Conservation (phyloP, 2,888 invertebrate genomes). For the Drosophila sordidapex region DNA sequence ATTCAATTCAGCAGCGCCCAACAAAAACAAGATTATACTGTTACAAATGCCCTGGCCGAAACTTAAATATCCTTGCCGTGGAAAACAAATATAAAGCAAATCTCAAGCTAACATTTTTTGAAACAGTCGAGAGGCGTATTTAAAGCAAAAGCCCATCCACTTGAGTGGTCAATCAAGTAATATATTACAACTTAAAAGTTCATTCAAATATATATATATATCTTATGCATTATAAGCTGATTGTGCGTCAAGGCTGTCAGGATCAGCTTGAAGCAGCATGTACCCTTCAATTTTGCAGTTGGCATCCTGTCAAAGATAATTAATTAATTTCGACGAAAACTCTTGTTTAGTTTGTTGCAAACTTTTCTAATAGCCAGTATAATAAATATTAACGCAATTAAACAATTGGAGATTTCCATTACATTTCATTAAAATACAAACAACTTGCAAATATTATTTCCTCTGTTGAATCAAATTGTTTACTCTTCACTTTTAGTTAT, state of each 20-base stretch:
- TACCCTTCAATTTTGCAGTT: conserved; percentile 48
- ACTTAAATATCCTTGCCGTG: conserved; percentile 4
- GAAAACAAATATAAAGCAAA: not conserved
- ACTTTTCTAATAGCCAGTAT: conserved; percentile 26
- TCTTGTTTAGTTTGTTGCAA: conserved; percentile 29
- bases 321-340: conserved; percentile 58
- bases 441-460: conserved; percentile 20
- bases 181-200: not conserved
- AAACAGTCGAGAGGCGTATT: not conserved
- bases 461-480: not conserved
- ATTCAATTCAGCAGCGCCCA: conserved; percentile 49
- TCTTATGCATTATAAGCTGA: conserved; percentile 42
- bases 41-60: not conserved
- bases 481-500: not conserved
- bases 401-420: conserved; percentile 32
- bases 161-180: not conserved
- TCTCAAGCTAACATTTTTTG: not conserved
- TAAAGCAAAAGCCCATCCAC: not conserved
- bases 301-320: conserved; percentile 60
- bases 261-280: conserved; percentile 33
- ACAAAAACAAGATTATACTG: conserved; percentile 8
- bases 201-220: not conserved
- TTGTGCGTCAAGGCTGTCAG: conserved; percentile 55
- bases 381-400: conserved; percentile 54
- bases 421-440: conserved; percentile 43